Evolutionary conservation across 2,888 invertebrate species (phyloP), one percentile per base, ranked within the genome.

Genomic region (Homarus gammarus): DNA sequence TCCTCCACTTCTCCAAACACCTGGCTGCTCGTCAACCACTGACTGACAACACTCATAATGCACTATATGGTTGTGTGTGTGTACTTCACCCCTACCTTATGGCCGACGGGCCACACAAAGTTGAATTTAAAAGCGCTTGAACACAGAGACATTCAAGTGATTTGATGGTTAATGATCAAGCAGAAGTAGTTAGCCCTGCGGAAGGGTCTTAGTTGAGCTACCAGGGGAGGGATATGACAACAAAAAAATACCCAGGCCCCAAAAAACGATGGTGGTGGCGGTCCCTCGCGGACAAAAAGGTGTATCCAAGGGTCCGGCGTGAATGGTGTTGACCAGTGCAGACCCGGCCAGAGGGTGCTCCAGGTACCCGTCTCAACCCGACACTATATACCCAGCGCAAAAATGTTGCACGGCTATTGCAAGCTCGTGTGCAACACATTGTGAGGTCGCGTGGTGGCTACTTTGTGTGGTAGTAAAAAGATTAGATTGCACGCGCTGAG

Each of bases 401-500:
- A 88, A 88, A 88, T 88, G 87, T 88, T 88, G 87, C 87, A 88
- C 82, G 87, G 82, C 72, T 73, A 88, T 88, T 88, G 87, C 87
- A 88, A 88, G 83, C 82, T 88, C 87, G 87, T 88, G 87, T 88
- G 87, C 87, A 88, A 83, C 82, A 40, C 68, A 83, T 83, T 88
- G 82, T 88, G 68, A 31, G 87, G 75, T 40, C 87, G 82, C 87
- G 87, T 88, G 87, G 83, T 87, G 72, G 87, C 36, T 68, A 40
- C 84, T 84, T 84, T 33, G 73, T 84, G 79, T 38, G 31, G 86
- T n/a, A 40, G 85, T 40, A 85, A 72, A 86, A 86, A 70, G 85
- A 73, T 27, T 49, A 85, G 33, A 75, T 68, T 85, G 78, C 85
- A 85, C 85, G 78, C 77, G 77, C 85, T 64, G 49, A 27, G 75